Base-by-base conservation (phyloP, 2,113 vertebrate species). In the Ceratotherium simum region DNA sequence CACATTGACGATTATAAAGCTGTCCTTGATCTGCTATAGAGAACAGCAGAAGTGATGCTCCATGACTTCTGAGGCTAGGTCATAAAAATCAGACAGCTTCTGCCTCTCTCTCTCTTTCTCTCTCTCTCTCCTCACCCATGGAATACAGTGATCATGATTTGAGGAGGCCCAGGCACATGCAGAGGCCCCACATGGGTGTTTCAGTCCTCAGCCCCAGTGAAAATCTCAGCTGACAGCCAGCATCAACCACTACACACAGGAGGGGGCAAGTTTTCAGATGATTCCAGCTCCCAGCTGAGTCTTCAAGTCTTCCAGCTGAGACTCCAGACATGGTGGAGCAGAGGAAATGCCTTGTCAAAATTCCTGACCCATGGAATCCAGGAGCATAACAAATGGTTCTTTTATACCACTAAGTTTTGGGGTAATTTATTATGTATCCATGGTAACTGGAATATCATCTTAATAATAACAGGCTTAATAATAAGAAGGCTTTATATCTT, bases 361-460 rank as follows among this genome's bases (percentile, higher is more conserved):
- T 78, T 46, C 62, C 73, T 62, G 36, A 65, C 80, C 69, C 36
- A n/a, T 7, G 23, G 31, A 70, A 39, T 48, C 54, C 8, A 67
- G 39, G 36, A 81, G 27, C 39, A 21, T 25, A 82, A 33, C 18
- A 93, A 97, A 72, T 60, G 42, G 16, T 29, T 88, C 58, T 89
- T 95, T 85, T 27, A 84, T 21, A 27, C 29, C 67, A 60, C 54
- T 70, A 78, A 64, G 46, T 91, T 97, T 89, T 89, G 85, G 60
- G n/a, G 58, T 95, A 85, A 93, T 91, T 89, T 85, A 85, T 91
- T 75, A 56, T 36, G 82, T 93, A 93, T 95, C 90, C 78, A 94
- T 67, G 78, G 82, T 91, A 97, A 98, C 92, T 91, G 6, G 51
- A 84, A 64, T 93, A 96, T 93, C 85, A 96, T 92, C 58, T 93